Conservation (phyloP, 2,113 vertebrate genomes). For the Phrynosoma platyrhinos region DNA sequence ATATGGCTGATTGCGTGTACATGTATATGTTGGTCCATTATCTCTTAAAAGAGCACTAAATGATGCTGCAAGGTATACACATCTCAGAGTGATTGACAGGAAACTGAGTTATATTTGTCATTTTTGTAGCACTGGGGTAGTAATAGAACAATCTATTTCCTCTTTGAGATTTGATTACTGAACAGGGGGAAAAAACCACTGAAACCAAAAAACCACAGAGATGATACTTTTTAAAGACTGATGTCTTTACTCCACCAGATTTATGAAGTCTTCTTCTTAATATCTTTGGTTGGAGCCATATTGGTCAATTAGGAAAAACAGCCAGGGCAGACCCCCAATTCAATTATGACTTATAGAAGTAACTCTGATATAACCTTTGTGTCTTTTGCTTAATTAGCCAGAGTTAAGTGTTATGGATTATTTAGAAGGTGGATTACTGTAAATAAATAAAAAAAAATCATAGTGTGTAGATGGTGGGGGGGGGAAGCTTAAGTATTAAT, state of each 20-base stretch:
- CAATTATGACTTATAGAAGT: constrained; percentile 43
- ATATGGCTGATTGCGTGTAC: constrained; percentile 20
- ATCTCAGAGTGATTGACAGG: constrained; percentile 25
- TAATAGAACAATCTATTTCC: constrained; percentile 34
- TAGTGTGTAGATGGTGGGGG: constrained; percentile 6
- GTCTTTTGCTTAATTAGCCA: constrained; percentile 55
- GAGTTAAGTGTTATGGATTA: constrained; percentile 56
- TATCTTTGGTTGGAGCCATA: constrained; percentile 14
- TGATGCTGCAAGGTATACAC: constrained; percentile 34
- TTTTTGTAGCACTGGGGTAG: constrained; percentile 34
- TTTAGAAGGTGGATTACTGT: constrained; percentile 28
- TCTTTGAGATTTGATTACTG: constrained; percentile 25
- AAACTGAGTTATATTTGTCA: constrained; percentile 53
- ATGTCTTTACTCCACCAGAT: background rate
- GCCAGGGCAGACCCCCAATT: background rate
- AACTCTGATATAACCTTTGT: constrained; percentile 39
- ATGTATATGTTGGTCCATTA: background rate
- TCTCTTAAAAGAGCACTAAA: constrained; percentile 62
- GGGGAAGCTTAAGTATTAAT: background rate
- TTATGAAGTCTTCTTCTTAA: background rate
- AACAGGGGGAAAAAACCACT: background rate
- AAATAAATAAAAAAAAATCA: constrained; percentile 46
- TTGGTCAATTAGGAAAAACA: constrained; percentile 43
- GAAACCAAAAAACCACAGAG: background rate
- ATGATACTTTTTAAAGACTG: background rate